Evolutionary conservation across 2,888 invertebrate species (phyloP), one percentile per base, ranked within the genome.

Genomic region (Rhagium mordax): DNA sequence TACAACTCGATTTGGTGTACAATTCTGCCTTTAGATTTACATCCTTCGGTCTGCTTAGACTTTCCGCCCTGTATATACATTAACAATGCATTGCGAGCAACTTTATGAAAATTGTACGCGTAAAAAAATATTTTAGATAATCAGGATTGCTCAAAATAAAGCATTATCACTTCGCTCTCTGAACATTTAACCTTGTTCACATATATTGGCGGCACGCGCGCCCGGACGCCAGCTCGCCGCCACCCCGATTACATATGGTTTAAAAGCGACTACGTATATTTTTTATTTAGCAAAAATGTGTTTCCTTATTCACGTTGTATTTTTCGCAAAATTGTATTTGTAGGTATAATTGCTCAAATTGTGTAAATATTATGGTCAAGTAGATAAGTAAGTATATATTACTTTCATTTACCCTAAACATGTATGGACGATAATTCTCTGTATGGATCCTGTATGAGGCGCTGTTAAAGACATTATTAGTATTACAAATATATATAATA

Each of bases 221-320:
- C 83, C 83, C 84, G 84, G 84, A 83, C 85, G 85, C 85, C 85
- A 85, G 84, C 84, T 84, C 82, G 84, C 84, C 85, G 85, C 82
- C 84, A 76, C 78, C 72, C 78, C 81, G 83, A 82, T 80, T 83
- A 83, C 82, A 84, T 18, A 66, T 53, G 21, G 48, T 60, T 53
- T 21, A 20, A 51, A 53, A 66, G 47, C 70, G 65, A 70, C 61
- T 51, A 20, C 57, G 33, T 10, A 27, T 29, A 24, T n/a, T 41
- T 41, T 41, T 2, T 41, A 3, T 41, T 1, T 41, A 41, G n/a
- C n/a, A 24, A n/a, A 47, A 47, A 5, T 47, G 10, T 47, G 10
- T 47, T 47, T 47, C 10, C 47, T n/a, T n/a, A 47, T 5, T 5
- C 24, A 24, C 24, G 24, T 4, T 4, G 24, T 24, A 24, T 6